These are phyloP conservation scores for Brachionus rubens DNA, from an alignment of 1,140 invertebrate species.

Conservation along the genomic window DNA sequence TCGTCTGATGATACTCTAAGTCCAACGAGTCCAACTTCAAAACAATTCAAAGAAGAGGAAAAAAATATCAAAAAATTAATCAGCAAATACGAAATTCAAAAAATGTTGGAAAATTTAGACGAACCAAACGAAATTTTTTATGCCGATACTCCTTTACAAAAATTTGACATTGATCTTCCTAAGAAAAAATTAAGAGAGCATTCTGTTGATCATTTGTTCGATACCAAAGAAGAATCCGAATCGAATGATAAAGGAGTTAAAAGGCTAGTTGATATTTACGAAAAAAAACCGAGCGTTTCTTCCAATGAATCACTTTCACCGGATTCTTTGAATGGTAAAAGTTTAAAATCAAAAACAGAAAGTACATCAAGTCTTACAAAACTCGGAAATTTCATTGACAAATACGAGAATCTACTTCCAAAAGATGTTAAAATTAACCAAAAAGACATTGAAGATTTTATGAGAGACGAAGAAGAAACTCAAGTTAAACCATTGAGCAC, in stretches of 20 bases:
- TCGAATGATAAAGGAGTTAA: constrained; percentile 5
- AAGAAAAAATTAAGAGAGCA: constrained; percentile 3
- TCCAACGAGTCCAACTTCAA: neutral
- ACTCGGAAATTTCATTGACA: neutral
- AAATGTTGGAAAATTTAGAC: constrained; percentile 17
- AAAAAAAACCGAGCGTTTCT: neutral
- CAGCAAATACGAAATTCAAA: constrained; percentile 32
- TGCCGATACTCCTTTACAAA: neutral
- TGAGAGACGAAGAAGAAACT: neutral
- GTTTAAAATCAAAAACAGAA: neutral
- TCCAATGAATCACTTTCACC: neutral
- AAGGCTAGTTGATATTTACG: constrained; percentile 1
- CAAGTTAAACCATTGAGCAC: neutral
- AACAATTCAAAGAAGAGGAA: neutral
- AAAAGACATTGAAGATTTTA: neutral
- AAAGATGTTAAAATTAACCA: neutral
- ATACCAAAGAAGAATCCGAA: neutral
- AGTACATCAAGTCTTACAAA: neutral
- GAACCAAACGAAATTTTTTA: neutral
- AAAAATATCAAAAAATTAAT: constrained; percentile 36
- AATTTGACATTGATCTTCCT: neutral
- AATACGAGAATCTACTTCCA: neutral
- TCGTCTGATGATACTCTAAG: neutral
- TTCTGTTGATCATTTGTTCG: constrained; percentile 6
- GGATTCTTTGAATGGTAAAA: neutral